These are phyloP conservation scores for Germaria angustata DNA, from an alignment of 2,888 invertebrate species.

Conservation along the genomic window DNA sequence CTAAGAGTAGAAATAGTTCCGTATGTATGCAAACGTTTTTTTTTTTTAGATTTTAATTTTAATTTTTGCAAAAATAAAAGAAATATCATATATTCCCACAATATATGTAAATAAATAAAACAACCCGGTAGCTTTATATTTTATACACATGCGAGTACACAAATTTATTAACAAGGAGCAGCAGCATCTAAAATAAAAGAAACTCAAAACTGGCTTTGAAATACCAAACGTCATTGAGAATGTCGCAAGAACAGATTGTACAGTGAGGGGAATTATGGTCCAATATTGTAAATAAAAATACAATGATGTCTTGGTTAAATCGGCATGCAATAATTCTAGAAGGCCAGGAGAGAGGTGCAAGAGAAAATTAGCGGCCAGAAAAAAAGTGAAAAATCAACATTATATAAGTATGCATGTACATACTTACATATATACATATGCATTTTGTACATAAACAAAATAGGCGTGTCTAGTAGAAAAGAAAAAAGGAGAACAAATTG, in stretches of 20 bases:
- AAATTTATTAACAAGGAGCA: conserved; percentile 60
- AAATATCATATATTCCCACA: too few relatives aligned
- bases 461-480: conserved; percentile 39
- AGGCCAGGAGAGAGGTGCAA: conserved; percentile 31
- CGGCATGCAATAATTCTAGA: not conserved
- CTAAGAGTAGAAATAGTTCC: too few relatives aligned
- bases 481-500: conserved; percentile 30
- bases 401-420: too few relatives aligned
- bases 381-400: not conserved
- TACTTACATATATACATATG: conserved; percentile 34
- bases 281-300: not conserved
- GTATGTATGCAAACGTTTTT: too few relatives aligned
- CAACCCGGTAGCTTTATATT: too few relatives aligned
- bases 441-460: not conserved
- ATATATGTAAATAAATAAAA: conserved; percentile 1
- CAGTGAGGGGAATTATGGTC: not conserved
- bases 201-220: conserved; percentile 60
- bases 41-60: too few relatives aligned
- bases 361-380: not conserved
- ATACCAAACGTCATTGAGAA: conserved; percentile 63
- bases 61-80: too few relatives aligned
- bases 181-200: conserved; percentile 50
- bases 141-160: too few relatives aligned
- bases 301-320: conserved; percentile 19
- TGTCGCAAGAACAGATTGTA: conserved; percentile 27